These are phyloP conservation scores for Danio rerio DNA, from an alignment of 2,113 vertebrate genomes.

Conservation along the genomic window DNA sequence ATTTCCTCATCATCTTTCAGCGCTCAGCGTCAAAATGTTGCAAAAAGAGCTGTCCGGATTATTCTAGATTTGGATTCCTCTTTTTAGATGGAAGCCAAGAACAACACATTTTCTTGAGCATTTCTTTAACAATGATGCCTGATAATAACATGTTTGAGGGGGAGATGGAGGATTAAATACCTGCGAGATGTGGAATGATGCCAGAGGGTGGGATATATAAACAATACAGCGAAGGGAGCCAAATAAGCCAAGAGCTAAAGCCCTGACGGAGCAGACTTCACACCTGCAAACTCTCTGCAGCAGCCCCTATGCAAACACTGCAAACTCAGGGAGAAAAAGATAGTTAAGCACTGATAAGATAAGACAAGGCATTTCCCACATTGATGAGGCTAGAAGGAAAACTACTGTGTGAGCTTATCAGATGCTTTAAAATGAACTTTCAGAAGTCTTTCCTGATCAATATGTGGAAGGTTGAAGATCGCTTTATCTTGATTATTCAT, in stretches of 20 bases:
- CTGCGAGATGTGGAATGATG: constrained; percentile 43
- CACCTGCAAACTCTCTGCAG: constrained; percentile 42
- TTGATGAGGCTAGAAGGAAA: constrained; percentile 22
- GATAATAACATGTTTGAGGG: constrained; percentile 17
- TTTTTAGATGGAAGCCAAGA: not conserved
- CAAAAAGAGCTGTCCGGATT: not conserved
- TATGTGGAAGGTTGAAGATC: not conserved
- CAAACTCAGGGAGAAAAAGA: constrained; percentile 43
- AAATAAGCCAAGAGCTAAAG: constrained; percentile 35
- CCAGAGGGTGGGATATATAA: constrained; percentile 29
- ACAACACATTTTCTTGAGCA: constrained; percentile 24
- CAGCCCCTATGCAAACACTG: constrained; percentile 56
- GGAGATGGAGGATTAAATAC: constrained; percentile 47
- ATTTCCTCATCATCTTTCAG: not conserved
- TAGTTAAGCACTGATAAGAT: constrained; percentile 43
- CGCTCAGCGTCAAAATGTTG: not conserved
- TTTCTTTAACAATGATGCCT: constrained; percentile 37
- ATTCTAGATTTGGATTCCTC: not conserved
- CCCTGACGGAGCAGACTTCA: constrained; percentile 54
- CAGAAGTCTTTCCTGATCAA: constrained; percentile 3
- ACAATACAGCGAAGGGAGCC: not conserved
- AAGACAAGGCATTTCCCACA: constrained; percentile 57
- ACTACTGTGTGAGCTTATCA: constrained; percentile 29
- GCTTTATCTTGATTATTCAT: not conserved
- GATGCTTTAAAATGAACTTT: not conserved